Conservation (phyloP, 2,113 vertebrate genomes). For the Platichthys flesus region DNA sequence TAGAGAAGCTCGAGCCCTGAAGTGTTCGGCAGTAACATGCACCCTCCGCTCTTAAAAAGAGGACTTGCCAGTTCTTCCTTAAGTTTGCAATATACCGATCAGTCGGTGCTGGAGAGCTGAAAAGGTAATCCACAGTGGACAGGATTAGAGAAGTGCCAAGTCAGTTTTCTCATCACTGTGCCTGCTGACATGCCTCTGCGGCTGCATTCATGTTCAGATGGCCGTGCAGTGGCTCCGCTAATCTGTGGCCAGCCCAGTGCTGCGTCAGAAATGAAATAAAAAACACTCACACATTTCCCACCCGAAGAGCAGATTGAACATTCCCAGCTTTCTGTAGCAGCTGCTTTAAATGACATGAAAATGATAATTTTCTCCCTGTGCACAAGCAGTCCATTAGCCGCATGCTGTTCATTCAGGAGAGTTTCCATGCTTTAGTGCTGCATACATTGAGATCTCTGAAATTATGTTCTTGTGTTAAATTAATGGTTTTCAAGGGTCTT, state of each 20-base stretch:
- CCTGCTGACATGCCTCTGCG: conserved; percentile 60
- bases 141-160: conserved; percentile 71
- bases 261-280: conserved; percentile 46
- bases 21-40: not conserved
- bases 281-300: conserved; percentile 10
- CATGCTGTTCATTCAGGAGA: conserved; percentile 65
- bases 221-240: conserved; percentile 50
- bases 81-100: conserved; percentile 41
- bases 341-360: conserved; percentile 69
- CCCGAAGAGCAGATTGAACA: conserved; percentile 50
- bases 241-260: conserved; percentile 50
- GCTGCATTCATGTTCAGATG: conserved; percentile 63
- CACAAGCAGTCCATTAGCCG: conserved; percentile 69
- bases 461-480: conserved; percentile 49
- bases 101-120: conserved; percentile 43
- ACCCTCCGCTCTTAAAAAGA: conserved; percentile 18
- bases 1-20: no score
- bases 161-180: conserved; percentile 63
- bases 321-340: conserved; percentile 52
- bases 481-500: conserved; percentile 47
- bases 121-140: conserved; percentile 66
- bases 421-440: conserved; percentile 39
- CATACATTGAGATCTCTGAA: conserved; percentile 39
- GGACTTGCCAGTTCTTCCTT: conserved; percentile 30
- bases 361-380: conserved; percentile 62